Evolutionary conservation across 2,113 vertebrate species (phyloP).

Genomic region (Polypterus senegalus): DNA sequence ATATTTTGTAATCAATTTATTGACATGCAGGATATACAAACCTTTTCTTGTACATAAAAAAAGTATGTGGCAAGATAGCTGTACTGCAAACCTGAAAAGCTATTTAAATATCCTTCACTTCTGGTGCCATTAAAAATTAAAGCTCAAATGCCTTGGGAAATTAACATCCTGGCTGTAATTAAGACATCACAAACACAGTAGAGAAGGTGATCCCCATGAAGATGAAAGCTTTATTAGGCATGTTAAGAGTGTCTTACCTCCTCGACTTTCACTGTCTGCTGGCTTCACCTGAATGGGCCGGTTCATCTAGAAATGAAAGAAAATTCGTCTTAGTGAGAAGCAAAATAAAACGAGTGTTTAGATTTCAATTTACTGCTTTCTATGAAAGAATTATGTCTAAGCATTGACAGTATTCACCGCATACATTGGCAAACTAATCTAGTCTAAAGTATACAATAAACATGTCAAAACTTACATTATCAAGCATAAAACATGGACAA

Average conservation of each 20-base stretch:
- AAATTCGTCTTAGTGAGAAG: neutral
- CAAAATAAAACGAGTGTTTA: neutral
- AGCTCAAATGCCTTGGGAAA: neutral
- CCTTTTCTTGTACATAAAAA: too few species aligned
- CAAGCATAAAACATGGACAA: too few species aligned
- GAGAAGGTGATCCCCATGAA: neutral
- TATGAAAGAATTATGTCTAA: too few species aligned
- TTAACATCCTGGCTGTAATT: too few species aligned
- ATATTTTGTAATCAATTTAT: too few species aligned
- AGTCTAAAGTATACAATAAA: too few species aligned
- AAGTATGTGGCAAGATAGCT: too few species aligned
- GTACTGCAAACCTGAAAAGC: neutral
- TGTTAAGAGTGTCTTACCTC: constrained; percentile 36
- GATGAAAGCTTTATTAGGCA: neutral
- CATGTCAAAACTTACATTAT: too few species aligned
- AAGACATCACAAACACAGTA: neutral
- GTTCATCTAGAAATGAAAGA: constrained; percentile 41
- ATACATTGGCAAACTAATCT: too few species aligned
- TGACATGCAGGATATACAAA: too few species aligned
- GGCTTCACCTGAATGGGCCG: constrained; percentile 61
- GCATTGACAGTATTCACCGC: too few species aligned
- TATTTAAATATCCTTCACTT: neutral
- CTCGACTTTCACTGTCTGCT: constrained; percentile 58
- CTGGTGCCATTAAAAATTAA: neutral
- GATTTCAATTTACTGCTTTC: neutral